These are phyloP conservation scores for Albula glossodonta DNA, from an alignment of 2,113 vertebrate species.

Conservation along the genomic window DNA sequence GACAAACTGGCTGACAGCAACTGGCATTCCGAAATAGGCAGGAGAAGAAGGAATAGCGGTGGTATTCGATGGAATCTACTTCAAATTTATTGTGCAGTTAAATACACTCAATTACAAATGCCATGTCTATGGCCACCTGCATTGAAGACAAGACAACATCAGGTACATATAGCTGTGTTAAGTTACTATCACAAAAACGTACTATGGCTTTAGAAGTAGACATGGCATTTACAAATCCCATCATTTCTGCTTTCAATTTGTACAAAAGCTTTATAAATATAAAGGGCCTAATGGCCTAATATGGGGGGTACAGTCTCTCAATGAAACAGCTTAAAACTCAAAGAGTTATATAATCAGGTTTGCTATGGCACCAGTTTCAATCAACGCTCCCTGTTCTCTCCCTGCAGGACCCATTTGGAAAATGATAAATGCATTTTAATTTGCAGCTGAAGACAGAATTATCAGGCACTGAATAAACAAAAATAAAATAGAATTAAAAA, in stretches of 20 bases:
- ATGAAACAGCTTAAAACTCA: constrained; percentile 73
- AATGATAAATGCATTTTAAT: constrained; percentile 64
- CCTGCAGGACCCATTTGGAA: constrained; percentile 72
- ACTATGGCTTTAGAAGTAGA: constrained; percentile 72
- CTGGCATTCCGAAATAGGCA: constrained; percentile 20
- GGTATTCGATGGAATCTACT: constrained; percentile 55
- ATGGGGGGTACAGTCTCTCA: constrained; percentile 71
- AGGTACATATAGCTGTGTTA: constrained; percentile 60
- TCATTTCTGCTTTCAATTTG: constrained; percentile 58
- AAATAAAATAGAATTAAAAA: constrained; percentile 55
- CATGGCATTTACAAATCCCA: constrained; percentile 65
- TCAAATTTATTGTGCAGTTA: constrained; percentile 70
- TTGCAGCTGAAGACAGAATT: constrained; percentile 68
- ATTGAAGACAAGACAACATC: constrained; percentile 49
- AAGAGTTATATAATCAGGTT: constrained; percentile 67
- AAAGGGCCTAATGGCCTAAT: constrained; percentile 55
- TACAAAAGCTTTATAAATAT: constrained; percentile 73
- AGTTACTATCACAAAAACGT: constrained; percentile 58
- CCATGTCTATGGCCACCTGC: constrained; percentile 40
- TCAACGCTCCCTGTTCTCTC: constrained; percentile 68
- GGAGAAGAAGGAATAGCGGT: constrained; percentile 37
- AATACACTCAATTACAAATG: constrained; percentile 62
- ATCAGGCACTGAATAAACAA: constrained; percentile 71
- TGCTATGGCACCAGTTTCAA: constrained; percentile 72
- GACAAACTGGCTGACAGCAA: not conserved